These are phyloP conservation scores for Drosophila subobscura DNA, from an alignment of 1,140 invertebrate species.

Conservation along the genomic window DNA sequence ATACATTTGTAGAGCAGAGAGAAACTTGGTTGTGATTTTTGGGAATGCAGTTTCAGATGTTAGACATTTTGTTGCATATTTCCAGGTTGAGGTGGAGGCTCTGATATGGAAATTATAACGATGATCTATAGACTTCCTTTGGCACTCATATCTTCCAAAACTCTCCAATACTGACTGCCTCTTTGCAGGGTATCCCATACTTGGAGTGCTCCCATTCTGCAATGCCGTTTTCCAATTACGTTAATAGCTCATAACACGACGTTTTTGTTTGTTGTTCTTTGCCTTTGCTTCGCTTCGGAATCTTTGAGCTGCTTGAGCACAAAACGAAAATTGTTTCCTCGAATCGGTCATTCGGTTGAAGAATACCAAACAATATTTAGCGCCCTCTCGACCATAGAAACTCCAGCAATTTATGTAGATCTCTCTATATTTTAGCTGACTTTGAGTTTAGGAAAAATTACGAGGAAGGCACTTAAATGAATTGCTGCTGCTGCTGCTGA, in stretches of 20 bases:
- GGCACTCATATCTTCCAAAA: no score
- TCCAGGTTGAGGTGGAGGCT: no score
- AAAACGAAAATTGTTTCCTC: conserved; percentile 63
- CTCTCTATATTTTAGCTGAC: conserved; percentile 75
- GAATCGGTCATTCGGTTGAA: conserved; percentile 49
- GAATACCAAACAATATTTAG: conserved; percentile 45
- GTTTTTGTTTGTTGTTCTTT: conserved; percentile 75
- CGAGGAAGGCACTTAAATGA: conserved; percentile 78
- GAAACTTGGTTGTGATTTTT: not conserved
- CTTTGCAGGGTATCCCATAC: conserved; percentile 41
- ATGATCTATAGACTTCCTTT: no score
- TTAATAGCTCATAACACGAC: conserved; percentile 78
- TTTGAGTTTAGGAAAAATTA: conserved; percentile 73
- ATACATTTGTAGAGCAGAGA: no score
- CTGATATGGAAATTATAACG: no score
- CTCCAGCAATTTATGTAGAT: conserved; percentile 54
- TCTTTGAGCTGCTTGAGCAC: conserved; percentile 48
- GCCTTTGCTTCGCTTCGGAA: conserved; percentile 8
- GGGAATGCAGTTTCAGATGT: not conserved
- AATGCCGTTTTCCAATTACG: conserved; percentile 75
- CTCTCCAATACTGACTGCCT: conserved; percentile 5
- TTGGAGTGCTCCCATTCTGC: conserved; percentile 50
- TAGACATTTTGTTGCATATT: no score
- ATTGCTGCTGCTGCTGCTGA: conserved; percentile 59
- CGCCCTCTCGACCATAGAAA: conserved; percentile 23